A percentile compares a stretch with the other conserved stretches of the same genome.
Evolutionary conservation across 2,888 invertebrate species (phyloP).

Genomic region (Syritta pipiens): DNA sequence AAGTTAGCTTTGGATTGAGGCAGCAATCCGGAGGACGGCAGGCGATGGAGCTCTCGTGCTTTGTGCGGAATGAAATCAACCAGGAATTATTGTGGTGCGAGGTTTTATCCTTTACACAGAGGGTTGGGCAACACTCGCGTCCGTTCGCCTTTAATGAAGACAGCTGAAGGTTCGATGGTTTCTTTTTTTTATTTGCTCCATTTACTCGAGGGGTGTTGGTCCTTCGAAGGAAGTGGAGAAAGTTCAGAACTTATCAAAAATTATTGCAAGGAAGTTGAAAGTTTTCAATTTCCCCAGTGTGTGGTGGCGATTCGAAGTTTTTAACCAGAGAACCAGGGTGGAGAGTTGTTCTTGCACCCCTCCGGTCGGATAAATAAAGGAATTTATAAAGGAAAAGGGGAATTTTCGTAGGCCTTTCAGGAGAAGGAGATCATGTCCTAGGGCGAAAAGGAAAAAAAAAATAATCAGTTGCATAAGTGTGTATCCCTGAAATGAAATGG

Average conservation of each 20-base stretch:
- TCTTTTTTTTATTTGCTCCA: conserved; percentile 3
- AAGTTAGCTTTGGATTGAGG: conserved; percentile 21
- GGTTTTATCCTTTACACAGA: conserved; percentile 39
- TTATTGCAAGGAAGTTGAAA: conserved; percentile 48
- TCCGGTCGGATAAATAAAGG: too few species aligned
- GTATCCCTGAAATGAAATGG: conserved; percentile 21
- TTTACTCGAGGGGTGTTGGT: conserved; percentile 31
- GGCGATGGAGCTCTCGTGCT: too few species aligned
- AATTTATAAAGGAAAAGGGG: too few species aligned
- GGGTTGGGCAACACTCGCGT: conserved; percentile 18
- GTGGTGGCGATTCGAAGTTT: neutral
- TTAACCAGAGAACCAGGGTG: neutral
- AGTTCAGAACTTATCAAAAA: conserved; percentile 7
- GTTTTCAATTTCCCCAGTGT: conserved; percentile 50
- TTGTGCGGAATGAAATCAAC: conserved; percentile 55
- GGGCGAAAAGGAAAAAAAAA: conserved; percentile 1
- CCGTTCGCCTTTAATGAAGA: conserved; percentile 44
- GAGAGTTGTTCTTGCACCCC: too few species aligned
- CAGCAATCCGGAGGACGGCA: too few species aligned
- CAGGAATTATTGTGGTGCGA: conserved; percentile 43
- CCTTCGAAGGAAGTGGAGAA: conserved; percentile 2
- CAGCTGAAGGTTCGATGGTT: conserved; percentile 29
- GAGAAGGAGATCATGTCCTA: neutral
- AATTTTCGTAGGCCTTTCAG: too few species aligned
- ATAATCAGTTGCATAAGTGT: conserved; percentile 40